Base-by-base conservation (phyloP, 2,888 invertebrate genomes). In the Tolmerus cingulatus region DNA sequence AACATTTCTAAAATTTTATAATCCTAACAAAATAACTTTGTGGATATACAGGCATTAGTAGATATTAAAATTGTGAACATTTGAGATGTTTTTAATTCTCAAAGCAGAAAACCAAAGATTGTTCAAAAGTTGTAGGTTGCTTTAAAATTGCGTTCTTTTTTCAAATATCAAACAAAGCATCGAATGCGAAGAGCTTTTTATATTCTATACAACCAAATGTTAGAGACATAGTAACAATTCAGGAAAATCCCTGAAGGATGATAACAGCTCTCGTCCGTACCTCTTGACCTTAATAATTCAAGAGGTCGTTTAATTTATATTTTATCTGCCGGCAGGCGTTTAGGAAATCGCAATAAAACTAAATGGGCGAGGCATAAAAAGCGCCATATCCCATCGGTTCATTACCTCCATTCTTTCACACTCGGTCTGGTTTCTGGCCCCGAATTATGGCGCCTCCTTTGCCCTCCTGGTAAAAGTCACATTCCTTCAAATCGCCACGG, bases 331-430 rank as follows among this genome's bases (percentile, higher is more conserved):
- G 66, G 19, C 66, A 23, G 66, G 27, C 66, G 66, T 66, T 66
- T 66, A 66, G 66, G 27, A 66, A 19, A 66, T 66, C 66, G 66
- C 66, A 66, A 66, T 66, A 66, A 66, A 66, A 66, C 66, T 66
- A 66, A 66, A 66, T 66, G 66, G 66, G 66, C 34, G 76, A 76
- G 7, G 76, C 34, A 76, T 66, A 76, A 76, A 74, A 37, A 76
- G 37, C 37, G 76, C 76, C 76, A 76, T 37, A 76, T 37, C 27
- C 76, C 37, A 76, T 76, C 76, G 76, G 76, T 76, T 76, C 76
- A 76, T 76, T 76, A 76, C 76, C 37, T 76, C 37, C 34, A 76
- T 76, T 76, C 76, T 76, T 76, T 76, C 37, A 76, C 76, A 76
- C 76, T 76, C 37, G 76, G 74, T 5, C 9, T 76, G 37, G 23